These are phyloP conservation scores for Carterocephalus palaemon DNA, from an alignment of 2,888 invertebrate species.

Conservation along the genomic window DNA sequence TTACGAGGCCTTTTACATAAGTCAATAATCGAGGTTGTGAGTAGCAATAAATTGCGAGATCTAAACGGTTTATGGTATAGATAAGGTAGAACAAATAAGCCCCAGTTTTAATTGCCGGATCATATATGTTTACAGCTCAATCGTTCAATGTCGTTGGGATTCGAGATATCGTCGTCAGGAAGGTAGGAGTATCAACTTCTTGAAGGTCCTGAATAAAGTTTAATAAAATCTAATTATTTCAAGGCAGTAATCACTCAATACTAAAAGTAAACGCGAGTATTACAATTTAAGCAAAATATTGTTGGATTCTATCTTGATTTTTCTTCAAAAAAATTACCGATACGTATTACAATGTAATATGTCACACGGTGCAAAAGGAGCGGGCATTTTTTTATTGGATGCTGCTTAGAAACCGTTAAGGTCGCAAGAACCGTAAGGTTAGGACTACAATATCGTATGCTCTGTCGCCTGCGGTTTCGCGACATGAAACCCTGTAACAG, in stretches of 20 bases:
- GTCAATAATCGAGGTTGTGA: slow-evolving; percentile 35
- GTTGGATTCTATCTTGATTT: too few relatives aligned
- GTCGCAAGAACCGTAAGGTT: slow-evolving; percentile 24
- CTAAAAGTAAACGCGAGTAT: too few relatives aligned
- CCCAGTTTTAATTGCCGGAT: slow-evolving; percentile 34
- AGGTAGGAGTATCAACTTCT: too few relatives aligned
- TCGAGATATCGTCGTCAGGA: slow-evolving; percentile 5
- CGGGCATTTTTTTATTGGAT: slow-evolving; percentile 3
- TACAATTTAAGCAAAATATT: too few relatives aligned
- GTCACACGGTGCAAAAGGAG: too few relatives aligned
- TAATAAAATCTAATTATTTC: too few relatives aligned
- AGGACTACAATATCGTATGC: slow-evolving; percentile 24
- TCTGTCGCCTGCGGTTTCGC: slow-evolving; percentile 27
- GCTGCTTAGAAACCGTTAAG: slow-evolving; percentile 21
- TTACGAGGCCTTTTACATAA: slow-evolving; percentile 31
- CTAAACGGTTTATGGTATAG: slow-evolving; percentile 36
- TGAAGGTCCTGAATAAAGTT: too few relatives aligned
- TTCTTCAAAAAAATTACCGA: too few relatives aligned
- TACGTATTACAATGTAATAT: too few relatives aligned
- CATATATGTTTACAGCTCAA: slow-evolving; percentile 40
- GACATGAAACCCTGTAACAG: slow-evolving; percentile 37
- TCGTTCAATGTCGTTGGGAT: slow-evolving; percentile 38
- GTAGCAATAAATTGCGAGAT: slow-evolving; percentile 36
- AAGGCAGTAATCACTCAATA: too few relatives aligned
- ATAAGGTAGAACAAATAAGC: slow-evolving; percentile 35